Percentiles rank a stretch among this genome's conserved stretches.
Evolutionary conservation across 2,888 invertebrate genomes (phyloP).

Genomic region (Acrobasis repandana): DNA sequence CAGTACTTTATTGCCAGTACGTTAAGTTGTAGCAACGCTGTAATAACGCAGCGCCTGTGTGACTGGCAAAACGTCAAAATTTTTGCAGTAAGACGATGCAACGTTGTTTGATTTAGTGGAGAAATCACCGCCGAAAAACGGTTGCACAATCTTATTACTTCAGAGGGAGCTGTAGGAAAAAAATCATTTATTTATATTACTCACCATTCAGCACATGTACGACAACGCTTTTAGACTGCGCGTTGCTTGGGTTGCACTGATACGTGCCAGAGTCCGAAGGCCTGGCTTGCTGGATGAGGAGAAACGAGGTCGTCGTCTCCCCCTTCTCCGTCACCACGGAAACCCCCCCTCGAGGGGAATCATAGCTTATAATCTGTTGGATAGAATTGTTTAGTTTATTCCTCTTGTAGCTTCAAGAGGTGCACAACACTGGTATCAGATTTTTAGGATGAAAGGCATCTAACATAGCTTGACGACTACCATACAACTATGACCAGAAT

Average conservation of each 20-base stretch:
- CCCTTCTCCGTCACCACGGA: constrained; percentile 96
- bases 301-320: constrained; percentile 94
- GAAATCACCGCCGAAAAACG: too few species aligned
- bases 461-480: too few species aligned
- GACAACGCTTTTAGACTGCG: constrained; percentile 94
- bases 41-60: too few species aligned
- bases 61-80: too few species aligned
- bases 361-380: constrained; percentile 95
- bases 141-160: too few species aligned
- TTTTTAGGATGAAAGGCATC: too few species aligned
- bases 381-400: constrained; percentile 23
- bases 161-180: constrained; percentile 39
- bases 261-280: constrained; percentile 95
- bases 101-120: too few species aligned
- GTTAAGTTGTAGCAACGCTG: too few species aligned
- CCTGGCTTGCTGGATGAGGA: constrained; percentile 93
- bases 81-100: too few species aligned
- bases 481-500: too few species aligned
- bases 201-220: constrained; percentile 97
- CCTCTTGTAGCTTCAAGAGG: not conserved
- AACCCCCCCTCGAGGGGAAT: constrained; percentile 94
- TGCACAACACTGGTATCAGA: too few species aligned
- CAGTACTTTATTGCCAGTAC: too few species aligned
- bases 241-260: constrained; percentile 97
- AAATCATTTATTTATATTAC: constrained; percentile 44